Conservation (phyloP, 2,888 invertebrate species). For the Drosophila limbata region DNA sequence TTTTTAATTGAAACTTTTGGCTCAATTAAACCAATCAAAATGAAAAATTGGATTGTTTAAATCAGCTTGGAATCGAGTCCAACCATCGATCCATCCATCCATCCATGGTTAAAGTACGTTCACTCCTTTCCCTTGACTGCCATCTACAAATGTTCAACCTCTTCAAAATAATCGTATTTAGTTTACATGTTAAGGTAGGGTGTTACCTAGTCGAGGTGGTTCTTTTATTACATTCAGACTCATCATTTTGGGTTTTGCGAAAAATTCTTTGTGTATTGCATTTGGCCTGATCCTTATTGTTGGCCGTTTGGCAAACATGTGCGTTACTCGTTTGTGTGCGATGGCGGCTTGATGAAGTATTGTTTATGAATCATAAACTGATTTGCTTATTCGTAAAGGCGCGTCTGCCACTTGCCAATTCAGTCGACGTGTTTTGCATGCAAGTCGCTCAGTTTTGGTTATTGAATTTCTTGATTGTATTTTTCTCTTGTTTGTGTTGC, state of each 20-base stretch:
- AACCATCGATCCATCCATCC: too few relatives aligned
- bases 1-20: too few relatives aligned
- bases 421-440: constrained; percentile 70
- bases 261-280: constrained; percentile 52
- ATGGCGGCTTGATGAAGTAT: constrained; percentile 74
- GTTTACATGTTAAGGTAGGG: neutral
- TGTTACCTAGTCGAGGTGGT: neutral
- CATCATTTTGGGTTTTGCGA: constrained; percentile 27
- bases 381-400: constrained; percentile 68
- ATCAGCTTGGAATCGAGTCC: too few relatives aligned
- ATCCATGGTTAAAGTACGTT: too few relatives aligned
- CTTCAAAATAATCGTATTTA: too few relatives aligned
- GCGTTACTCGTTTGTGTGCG: constrained; percentile 41
- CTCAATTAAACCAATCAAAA: too few relatives aligned
- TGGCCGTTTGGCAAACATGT: constrained; percentile 62
- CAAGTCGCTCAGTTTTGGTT: constrained; percentile 32
- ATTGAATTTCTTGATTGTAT: constrained; percentile 45
- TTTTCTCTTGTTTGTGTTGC: constrained; percentile 3
- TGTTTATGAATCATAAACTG: constrained; percentile 78
- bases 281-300: constrained; percentile 63
- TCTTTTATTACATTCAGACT: neutral
- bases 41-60: too few relatives aligned
- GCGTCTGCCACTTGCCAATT: constrained; percentile 54
- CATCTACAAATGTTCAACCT: neutral
- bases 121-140: too few relatives aligned